phyloP scores from a whole-genome alignment of 1,140 invertebrate genomes.

The Acromyrmex heyeri region DNA sequence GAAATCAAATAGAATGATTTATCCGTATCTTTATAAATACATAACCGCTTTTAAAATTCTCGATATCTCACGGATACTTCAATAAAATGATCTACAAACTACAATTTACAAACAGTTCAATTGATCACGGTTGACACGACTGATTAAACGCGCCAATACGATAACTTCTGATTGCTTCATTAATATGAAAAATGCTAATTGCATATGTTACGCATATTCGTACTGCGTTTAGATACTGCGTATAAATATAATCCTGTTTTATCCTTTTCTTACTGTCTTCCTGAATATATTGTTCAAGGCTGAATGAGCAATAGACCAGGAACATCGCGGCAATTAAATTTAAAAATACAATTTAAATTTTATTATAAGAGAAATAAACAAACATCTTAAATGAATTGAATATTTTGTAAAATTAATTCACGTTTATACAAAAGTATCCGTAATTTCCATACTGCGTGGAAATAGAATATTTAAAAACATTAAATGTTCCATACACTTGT shows the following conservation, averaged over 20 bases:
- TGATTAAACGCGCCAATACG: background rate
- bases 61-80: background rate
- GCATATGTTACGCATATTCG: background rate
- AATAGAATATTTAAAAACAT: background rate
- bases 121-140: background rate
- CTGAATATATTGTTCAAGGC: background rate
- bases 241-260: background rate
- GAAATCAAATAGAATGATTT: slow-evolving; percentile 78
- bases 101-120: slow-evolving; percentile 65
- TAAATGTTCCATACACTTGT: background rate
- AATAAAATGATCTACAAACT: slow-evolving; percentile 71
- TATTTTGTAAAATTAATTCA: slow-evolving; percentile 13
- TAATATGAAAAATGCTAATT: slow-evolving; percentile 50
- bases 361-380: background rate
- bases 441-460: background rate
- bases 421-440: background rate
- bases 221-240: background rate
- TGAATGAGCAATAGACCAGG: background rate
- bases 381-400: background rate
- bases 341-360: background rate
- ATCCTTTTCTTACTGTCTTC: background rate
- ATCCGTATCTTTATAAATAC: slow-evolving; percentile 46
- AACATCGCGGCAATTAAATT: background rate
- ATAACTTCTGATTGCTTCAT: slow-evolving; percentile 48
- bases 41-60: background rate